Conservation (phyloP, 2,888 invertebrate genomes). For the Bembecia ichneumoniformis region DNA sequence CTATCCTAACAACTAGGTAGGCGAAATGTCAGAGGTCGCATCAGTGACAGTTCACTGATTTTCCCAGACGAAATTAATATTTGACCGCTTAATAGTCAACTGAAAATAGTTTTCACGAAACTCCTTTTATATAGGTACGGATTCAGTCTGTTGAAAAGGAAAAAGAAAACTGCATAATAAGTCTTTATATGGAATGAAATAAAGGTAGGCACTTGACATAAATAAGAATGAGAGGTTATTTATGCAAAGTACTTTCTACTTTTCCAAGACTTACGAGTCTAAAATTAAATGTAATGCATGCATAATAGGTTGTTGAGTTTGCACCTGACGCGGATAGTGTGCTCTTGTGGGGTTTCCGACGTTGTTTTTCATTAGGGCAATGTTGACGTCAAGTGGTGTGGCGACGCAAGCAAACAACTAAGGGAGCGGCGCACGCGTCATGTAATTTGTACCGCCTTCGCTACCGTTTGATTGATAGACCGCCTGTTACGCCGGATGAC, state of each 20-base stretch:
- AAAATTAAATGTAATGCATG: not conserved
- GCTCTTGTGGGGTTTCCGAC: not conserved
- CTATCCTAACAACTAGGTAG: not conserved
- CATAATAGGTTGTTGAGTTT: not conserved
- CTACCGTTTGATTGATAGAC: conserved; percentile 57
- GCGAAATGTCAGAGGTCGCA: not conserved
- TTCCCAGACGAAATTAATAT: not conserved
- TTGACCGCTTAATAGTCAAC: no score
- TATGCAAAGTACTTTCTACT: no score
- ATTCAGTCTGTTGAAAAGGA: no score
- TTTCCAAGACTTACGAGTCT: not conserved
- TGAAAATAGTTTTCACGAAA: no score
- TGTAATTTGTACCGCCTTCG: conserved; percentile 29
- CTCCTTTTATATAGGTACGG: no score
- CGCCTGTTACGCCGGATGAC: conserved; percentile 53
- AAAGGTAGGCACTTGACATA: no score
- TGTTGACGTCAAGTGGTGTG: conserved; percentile 45
- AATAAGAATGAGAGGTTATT: no score
- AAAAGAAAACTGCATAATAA: no score
- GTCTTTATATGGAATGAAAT: no score
- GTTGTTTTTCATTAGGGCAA: conserved; percentile 31
- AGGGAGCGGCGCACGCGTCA: conserved; percentile 58
- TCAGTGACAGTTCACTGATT: not conserved
- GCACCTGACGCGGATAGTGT: not conserved
- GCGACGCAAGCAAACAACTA: conserved; percentile 12